A percentile compares a stretch with the other conserved stretches of the same genome.
These are phyloP conservation scores for Dasyurus viverrinus DNA, from an alignment of 2,113 vertebrate genomes.

Conservation along the genomic window DNA sequence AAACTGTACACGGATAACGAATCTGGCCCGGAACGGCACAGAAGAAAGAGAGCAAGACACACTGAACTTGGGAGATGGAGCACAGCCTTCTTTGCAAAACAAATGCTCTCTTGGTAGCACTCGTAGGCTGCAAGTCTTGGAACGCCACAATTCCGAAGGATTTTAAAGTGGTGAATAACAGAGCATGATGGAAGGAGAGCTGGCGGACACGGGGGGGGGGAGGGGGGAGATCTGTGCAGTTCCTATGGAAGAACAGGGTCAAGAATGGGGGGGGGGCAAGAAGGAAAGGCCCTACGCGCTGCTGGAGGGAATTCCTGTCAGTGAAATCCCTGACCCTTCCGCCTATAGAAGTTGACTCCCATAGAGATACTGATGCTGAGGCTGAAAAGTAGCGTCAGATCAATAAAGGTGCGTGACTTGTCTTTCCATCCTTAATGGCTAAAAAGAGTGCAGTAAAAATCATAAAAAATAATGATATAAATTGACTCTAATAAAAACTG, in stretches of 20 bases:
- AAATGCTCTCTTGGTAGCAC: background rate
- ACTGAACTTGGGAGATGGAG: background rate
- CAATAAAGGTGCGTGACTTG: conserved; percentile 35
- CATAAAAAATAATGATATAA: too few species aligned
- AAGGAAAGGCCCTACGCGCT: background rate
- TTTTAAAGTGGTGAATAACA: background rate
- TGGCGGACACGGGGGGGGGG: too few species aligned
- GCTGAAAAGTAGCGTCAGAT: conserved; percentile 38
- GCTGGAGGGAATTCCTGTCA: background rate
- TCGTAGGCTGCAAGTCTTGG: background rate
- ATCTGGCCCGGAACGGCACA: too few species aligned
- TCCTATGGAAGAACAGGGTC: background rate
- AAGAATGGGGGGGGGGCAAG: background rate
- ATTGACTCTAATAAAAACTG: too few species aligned
- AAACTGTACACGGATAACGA: too few species aligned
- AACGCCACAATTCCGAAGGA: background rate
- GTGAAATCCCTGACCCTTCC: background rate
- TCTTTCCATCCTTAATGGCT: conserved; percentile 15
- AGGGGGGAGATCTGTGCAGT: background rate
- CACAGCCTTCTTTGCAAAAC: background rate
- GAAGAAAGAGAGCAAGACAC: too few species aligned
- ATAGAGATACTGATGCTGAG: conserved; percentile 29
- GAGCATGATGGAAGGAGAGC: too few species aligned
- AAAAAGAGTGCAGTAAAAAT: conserved; percentile 8
- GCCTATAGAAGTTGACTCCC: background rate